Evolutionary conservation across 2,888 invertebrate genomes (phyloP).

Genomic region (Hirtodrosophila trivittata): DNA sequence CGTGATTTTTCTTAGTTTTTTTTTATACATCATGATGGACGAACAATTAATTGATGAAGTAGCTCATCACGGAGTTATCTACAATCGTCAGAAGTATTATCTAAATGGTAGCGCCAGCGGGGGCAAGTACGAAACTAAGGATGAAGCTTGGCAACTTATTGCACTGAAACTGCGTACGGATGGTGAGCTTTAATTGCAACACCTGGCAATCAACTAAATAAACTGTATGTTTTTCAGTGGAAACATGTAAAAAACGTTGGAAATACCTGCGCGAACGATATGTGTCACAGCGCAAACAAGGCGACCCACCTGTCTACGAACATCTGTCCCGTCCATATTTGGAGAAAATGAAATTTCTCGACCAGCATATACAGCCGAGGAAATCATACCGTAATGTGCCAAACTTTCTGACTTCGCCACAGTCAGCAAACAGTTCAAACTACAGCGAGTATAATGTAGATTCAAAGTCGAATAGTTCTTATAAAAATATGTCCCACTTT

Average conservation of each 20-base stretch:
- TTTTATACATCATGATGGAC: constrained; percentile 80
- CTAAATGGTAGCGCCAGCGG: constrained; percentile 75
- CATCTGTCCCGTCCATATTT: constrained; percentile 83
- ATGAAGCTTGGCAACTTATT: constrained; percentile 83
- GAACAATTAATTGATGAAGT: constrained; percentile 83
- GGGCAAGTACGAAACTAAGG: constrained; percentile 83
- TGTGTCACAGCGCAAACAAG: constrained; percentile 83
- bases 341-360: constrained; percentile 84
- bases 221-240: constrained; percentile 67
- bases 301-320: constrained; percentile 83
- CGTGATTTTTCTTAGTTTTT: constrained; percentile 18
- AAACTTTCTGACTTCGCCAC: constrained; percentile 82
- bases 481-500: constrained; percentile 77
- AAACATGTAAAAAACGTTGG: constrained; percentile 84
- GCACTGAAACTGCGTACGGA: constrained; percentile 82
- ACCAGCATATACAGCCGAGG: constrained; percentile 83
- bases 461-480: constrained; percentile 83
- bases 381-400: constrained; percentile 83
- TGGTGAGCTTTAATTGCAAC: constrained; percentile 70
- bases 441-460: constrained; percentile 83
- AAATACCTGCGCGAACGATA: constrained; percentile 83
- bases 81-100: constrained; percentile 83
- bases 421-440: constrained; percentile 80
- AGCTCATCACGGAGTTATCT: constrained; percentile 83
- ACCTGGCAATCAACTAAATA: constrained; percentile 8